These are phyloP conservation scores for Meloidogyne hapla DNA, from an alignment of 1,140 invertebrate species.

Conservation along the genomic window DNA sequence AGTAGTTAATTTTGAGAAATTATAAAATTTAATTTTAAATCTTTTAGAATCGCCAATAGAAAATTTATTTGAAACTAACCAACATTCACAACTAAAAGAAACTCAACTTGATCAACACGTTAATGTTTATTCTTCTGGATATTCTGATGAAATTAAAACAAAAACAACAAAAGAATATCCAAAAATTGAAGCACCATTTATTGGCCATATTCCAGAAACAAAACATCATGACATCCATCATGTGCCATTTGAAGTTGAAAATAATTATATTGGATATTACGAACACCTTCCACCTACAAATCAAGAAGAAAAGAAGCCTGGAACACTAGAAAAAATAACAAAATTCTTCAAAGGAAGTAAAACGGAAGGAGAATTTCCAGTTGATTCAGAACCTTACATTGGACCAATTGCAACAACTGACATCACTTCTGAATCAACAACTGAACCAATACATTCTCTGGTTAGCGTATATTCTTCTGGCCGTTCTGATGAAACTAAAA, in stretches of 20 bases:
- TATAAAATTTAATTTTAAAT: neutral
- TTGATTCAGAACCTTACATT: constrained; percentile 10
- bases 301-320: constrained; percentile 5
- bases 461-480: constrained; percentile 32
- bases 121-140: no score
- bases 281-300: no score
- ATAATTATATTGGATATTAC: no score
- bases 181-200: neutral
- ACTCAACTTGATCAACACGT: neutral
- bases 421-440: neutral
- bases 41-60: no score
- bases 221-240: no score
- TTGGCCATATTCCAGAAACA: no score
- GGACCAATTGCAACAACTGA: constrained; percentile 16
- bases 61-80: no score
- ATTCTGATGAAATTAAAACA: neutral
- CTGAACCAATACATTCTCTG: neutral
- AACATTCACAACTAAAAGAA: neutral
- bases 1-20: no score
- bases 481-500: constrained; percentile 21
- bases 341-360: neutral
- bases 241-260: neutral
- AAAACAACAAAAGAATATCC: neutral
- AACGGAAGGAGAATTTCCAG: neutral
- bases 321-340: neutral